Conservation (phyloP, 2,888 invertebrate genomes). For the Tyria jacobaeae region DNA sequence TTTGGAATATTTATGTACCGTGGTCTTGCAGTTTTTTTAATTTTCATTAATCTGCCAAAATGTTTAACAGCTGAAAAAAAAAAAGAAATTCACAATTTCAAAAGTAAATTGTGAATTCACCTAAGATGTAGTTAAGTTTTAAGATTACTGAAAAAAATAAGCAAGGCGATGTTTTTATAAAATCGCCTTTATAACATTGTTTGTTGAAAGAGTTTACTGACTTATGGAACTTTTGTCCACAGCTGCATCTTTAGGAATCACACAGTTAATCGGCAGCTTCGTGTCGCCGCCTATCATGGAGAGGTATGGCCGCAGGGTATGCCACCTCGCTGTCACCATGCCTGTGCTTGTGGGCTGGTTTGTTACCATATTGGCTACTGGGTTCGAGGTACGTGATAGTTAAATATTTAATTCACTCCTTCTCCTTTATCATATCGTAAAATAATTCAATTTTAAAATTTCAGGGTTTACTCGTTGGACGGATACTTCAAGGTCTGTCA, state of each 20-base stretch:
- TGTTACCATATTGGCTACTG: conserved; percentile 73
- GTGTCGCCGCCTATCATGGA: conserved; percentile 78
- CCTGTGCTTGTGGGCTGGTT: conserved; percentile 85
- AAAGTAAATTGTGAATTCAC: no score
- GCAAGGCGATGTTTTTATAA: no score
- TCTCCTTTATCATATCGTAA: not conserved
- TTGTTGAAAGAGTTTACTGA: not conserved
- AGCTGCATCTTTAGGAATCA: conserved; percentile 70
- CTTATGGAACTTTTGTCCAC: conserved; percentile 28
- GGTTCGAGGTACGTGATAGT: conserved; percentile 54
- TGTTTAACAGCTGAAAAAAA: not conserved
- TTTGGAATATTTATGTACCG: not conserved
- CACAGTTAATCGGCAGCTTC: conserved; percentile 67
- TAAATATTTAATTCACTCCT: not conserved
- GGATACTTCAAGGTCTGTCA: conserved; percentile 74
- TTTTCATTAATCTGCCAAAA: not conserved
- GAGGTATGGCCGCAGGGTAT: conserved; percentile 80
- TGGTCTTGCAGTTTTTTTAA: not conserved
- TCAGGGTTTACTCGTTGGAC: conserved; percentile 62
- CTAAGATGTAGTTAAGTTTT: no score
- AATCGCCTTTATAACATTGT: no score
- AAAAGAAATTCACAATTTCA: no score
- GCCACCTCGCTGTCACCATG: conserved; percentile 78
- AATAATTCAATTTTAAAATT: not conserved
- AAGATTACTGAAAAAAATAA: not conserved